phyloP scores from a whole-genome alignment of 2,113 vertebrate species.

The Butorides virescens region DNA sequence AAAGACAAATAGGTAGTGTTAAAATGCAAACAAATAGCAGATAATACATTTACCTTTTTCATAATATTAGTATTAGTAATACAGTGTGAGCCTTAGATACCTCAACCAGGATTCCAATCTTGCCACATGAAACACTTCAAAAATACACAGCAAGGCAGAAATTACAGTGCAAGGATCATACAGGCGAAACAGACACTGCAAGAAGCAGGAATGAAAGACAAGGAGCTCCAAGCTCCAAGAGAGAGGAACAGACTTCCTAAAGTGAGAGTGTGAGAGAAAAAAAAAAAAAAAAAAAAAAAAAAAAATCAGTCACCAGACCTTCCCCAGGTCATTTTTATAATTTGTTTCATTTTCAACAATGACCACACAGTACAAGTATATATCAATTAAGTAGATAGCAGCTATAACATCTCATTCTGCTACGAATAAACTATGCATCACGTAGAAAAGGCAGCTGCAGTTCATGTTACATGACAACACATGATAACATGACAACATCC shows the following conservation, averaged over 20 bases:
- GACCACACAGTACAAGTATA: not conserved
- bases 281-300: no score
- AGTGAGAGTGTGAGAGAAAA: not conserved
- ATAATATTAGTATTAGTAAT: not conserved
- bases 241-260: not conserved
- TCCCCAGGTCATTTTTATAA: not conserved
- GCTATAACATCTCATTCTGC: not conserved
- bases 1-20: not conserved
- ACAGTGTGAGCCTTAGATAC: not conserved
- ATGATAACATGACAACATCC: fast-evolving
- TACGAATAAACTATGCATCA: not conserved
- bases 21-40: not conserved
- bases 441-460: not conserved
- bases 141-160: not conserved
- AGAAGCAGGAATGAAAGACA: not conserved
- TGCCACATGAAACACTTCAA: not conserved
- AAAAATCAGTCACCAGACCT: not conserved
- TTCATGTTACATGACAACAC: not conserved
- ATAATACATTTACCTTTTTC: not conserved
- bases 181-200: not conserved
- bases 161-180: not conserved
- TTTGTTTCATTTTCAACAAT: not conserved
- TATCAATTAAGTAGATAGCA: not conserved
- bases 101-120: not conserved
- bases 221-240: not conserved